Evolutionary conservation across 2,113 vertebrate species (phyloP), one percentile per base, ranked within the genome.

Genomic region (Morphnarchus princeps): DNA sequence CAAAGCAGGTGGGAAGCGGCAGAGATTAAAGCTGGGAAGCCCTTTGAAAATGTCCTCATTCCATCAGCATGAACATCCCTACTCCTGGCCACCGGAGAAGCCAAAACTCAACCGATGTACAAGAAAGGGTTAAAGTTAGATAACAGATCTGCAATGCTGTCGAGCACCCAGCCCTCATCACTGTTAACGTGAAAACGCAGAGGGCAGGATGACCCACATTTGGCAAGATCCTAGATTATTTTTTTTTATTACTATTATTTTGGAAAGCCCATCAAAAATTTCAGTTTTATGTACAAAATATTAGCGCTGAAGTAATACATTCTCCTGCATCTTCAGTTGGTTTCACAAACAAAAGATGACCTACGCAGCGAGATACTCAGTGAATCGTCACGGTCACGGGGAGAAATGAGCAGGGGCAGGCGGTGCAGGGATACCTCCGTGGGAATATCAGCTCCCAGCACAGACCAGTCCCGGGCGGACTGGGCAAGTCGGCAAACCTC

Each of bases 241-340:
- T 19, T 34, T 20, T 32, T 8, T 16, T 50, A 3, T 2, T 2
- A 24, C 13, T 40, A 11, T 62, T 32, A 28, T 29, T 50, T 67
- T 9, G 59, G 45, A 31, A 29, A 16, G 16, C 26, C 11, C 47
- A 36, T 11, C 19, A 10, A 36, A 79, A 67, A 1, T 4, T 43
- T 45, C 7, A 2, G 3, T 24, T 43, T 7, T 7, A 34, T 1
- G 6, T 3, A 19, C 13, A n/a, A 54, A 63, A 22, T 15, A 21
- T 20, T 3, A 17, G 29, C 0, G 1, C 61, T 34, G 11, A 2
- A 16, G 20, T 9, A 24, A 26, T 1, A 1, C 16, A 0, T 26
- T 1, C 54, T 29, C 52, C 61, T 7, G 0, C n/a, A 8, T 1
- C 76, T 22, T 43, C 78, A 3, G 25, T 0, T 16, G 82, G 61